Evolutionary conservation across 2,888 invertebrate species (phyloP), one percentile per base, ranked within the genome.

Genomic region (Xanthorhoe spadicearia): DNA sequence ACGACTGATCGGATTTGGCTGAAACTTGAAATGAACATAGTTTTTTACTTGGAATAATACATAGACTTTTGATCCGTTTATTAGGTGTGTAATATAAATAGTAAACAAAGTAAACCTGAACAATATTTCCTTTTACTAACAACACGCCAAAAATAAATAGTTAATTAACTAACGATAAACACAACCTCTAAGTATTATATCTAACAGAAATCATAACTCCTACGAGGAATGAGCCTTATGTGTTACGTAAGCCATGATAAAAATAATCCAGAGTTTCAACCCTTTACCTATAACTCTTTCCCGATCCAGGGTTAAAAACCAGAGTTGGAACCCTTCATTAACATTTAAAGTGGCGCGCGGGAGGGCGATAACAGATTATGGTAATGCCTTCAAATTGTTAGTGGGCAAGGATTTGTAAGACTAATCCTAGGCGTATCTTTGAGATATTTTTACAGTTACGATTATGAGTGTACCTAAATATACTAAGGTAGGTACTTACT

Each of bases 291-390:
- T 63, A 64, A 60, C 67, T 67, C 64, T 54, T 64, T 61, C 60
- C 69, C 66, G 69, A 68, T 70, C 68, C 71, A 57, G 61, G 53
- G 75, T 72, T 77, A 79, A 79, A 79, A 79, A 74, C 70, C 64
- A 48, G 62, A 60, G 71, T 68, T 63, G 61, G 69, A 70, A 66
- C 79, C 82, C 86, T 83, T 85, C 83, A 90, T 90, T 89, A 88
- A 78, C 88, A 88, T 88, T 86, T 87, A 85, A 88, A 90, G 87
- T 86, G 87, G 79, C 83, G 81, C 80, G 84, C 79, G 74, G 76
- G 77, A 77, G 81, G 75, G 81, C 82, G 85, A 87, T 88, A 88
- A 88, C 81, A 82, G 88, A 85, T 88, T 89, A 89, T 88, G 89
- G 80, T 87, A 88, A 90, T 88, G 76, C 71, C 77, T 84, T 86